Conservation (phyloP, 1,140 invertebrate species). For the Leptoteleia sp. region DNA sequence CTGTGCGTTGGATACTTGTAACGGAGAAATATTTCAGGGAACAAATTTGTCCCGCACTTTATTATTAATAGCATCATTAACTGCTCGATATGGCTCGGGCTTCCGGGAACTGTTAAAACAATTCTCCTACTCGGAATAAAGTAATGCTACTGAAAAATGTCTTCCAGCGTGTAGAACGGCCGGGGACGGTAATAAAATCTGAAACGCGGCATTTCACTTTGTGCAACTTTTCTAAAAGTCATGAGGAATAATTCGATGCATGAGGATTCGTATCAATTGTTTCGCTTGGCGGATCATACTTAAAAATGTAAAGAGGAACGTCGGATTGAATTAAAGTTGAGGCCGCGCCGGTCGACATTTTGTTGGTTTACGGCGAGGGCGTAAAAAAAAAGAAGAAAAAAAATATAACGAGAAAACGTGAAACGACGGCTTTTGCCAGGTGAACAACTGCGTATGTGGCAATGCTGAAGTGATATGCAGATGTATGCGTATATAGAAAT, state of each 20-base stretch:
- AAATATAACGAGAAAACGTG: slow-evolving; percentile 47
- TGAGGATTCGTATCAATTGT: slow-evolving; percentile 1
- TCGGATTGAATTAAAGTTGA: slow-evolving; percentile 31
- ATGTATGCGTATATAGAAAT: slow-evolving; percentile 56
- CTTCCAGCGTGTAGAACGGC: too few relatives aligned
- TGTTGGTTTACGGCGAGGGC: slow-evolving; percentile 27
- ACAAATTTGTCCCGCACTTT: too few relatives aligned
- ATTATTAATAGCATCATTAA: too few relatives aligned
- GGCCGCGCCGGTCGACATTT: slow-evolving; percentile 25
- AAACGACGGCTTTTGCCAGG: slow-evolving; percentile 43
- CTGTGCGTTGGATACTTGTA: too few relatives aligned
- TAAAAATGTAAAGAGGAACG: slow-evolving; percentile 44
- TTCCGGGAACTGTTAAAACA: too few relatives aligned
- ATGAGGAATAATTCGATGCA: not conserved
- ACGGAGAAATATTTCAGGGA: too few relatives aligned
- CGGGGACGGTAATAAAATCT: not conserved
- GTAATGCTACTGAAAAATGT: too few relatives aligned
- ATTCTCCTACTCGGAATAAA: too few relatives aligned
- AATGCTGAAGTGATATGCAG: slow-evolving; percentile 52
- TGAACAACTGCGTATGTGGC: slow-evolving; percentile 42
- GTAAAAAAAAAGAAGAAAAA: too few relatives aligned
- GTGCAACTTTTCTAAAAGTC: not conserved
- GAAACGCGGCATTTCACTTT: too few relatives aligned
- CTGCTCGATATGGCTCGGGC: too few relatives aligned
- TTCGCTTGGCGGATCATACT: slow-evolving; percentile 13